Conservation (phyloP, 1,140 invertebrate species). For the Meloidogyne hapla region DNA sequence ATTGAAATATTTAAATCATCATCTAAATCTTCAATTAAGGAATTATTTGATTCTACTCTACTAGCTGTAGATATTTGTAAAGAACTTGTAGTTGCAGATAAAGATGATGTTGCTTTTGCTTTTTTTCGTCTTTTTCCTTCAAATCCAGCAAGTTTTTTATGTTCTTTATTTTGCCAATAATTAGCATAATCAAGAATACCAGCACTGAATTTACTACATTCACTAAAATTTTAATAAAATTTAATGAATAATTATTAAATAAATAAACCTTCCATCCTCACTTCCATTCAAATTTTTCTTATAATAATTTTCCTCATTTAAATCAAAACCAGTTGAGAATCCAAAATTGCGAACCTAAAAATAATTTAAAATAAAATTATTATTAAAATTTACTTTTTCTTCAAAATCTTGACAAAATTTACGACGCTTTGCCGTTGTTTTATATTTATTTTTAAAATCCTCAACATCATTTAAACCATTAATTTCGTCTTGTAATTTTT, state of each 20-base stretch:
- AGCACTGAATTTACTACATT: constrained; percentile 1
- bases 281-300: background rate
- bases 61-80: background rate
- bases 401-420: background rate
- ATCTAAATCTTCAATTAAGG: background rate
- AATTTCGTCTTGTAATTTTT: background rate
- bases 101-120: background rate
- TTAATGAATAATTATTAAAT: background rate
- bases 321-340: constrained; percentile 23
- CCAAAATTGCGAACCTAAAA: constrained; percentile 35
- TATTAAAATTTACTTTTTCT: background rate
- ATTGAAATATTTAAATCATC: constrained; percentile 4
- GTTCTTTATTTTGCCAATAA: background rate
- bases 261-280: background rate
- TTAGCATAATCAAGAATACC: background rate
- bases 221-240: background rate
- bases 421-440: background rate
- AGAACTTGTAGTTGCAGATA: background rate
- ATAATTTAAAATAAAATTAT: constrained; percentile 6
- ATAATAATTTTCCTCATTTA: background rate
- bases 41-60: background rate
- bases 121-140: background rate
- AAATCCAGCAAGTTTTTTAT: background rate
- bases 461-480: background rate
- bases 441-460: background rate